Percentiles rank a stretch among this genome's conserved stretches.
These are phyloP conservation scores for Myopa tessellatipennis DNA, from an alignment of 2,888 invertebrate genomes.

Conservation along the genomic window DNA sequence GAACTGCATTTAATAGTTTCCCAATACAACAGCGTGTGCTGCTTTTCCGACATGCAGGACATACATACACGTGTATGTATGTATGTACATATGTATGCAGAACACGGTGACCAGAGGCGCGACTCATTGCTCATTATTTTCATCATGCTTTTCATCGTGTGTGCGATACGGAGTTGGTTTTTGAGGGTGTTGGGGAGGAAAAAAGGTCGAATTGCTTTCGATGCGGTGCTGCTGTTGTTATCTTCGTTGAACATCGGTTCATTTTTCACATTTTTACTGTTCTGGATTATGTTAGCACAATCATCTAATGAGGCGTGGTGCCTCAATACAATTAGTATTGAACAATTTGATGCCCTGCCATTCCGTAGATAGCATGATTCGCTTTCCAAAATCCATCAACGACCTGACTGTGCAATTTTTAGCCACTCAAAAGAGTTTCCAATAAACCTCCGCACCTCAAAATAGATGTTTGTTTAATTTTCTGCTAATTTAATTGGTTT, in stretches of 20 bases:
- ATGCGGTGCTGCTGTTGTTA: background rate
- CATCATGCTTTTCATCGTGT: background rate
- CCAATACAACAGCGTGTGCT: slow-evolving; percentile 1
- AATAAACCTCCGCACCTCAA: no score
- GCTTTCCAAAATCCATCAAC: no score
- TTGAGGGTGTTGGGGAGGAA: background rate
- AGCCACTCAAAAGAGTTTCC: no score
- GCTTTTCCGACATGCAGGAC: background rate
- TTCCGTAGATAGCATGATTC: background rate
- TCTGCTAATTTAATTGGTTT: no score
- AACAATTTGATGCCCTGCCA: background rate
- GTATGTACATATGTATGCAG: background rate
- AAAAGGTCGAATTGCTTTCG: background rate
- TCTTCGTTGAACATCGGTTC: background rate
- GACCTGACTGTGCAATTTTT: no score
- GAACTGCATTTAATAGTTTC: slow-evolving; percentile 17
- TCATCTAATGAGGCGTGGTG: slow-evolving; percentile 5
- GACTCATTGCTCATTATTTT: background rate
- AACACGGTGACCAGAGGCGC: background rate
- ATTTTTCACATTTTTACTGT: background rate
- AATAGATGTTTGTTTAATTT: no score
- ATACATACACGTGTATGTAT: background rate
- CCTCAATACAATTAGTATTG: background rate
- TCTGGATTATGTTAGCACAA: background rate
- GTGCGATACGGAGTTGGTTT: background rate